Evolutionary conservation across 2,113 vertebrate genomes (phyloP), one percentile per base, ranked within the genome.

Genomic region (Pachycephala philippinensis): DNA sequence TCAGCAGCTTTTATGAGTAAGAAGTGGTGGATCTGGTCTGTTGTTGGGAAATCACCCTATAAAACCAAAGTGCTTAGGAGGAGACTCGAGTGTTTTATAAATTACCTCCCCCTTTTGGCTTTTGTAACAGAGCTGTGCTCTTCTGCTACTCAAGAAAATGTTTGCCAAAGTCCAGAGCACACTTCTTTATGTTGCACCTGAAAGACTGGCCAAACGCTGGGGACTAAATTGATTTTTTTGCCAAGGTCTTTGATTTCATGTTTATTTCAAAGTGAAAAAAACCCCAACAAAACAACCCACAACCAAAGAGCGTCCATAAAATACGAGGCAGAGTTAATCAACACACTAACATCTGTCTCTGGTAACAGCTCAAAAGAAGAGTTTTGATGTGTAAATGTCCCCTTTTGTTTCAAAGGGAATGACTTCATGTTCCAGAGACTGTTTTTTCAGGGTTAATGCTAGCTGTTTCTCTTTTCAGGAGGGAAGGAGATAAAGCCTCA

Each of bases 361-460:
- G 92, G 85, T 93, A 68, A 80, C 12, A 66, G 61, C 63, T 89
- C 33, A 42, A 9, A 94, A 84, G 15, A 61, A 37, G 33, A 82
- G 77, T 92, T 94, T 96, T 96, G 97, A 94, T 92, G 84, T 96
- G 92, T 82, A 79, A 92, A 97, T 94, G 70, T 87, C 45, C 40
- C 49, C 11, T 71, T 90, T 72, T 69, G 63, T 92, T 95, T 91
- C 80, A 89, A 91, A 84, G 54, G 37, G 26, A 84, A 39, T 66
- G 69, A 81, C 50, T 57, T 84, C 3, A 22, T 71, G n/a, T 77
- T 91, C 69, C 77, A 87, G 45, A 92, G 44, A 68, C 17, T 66
- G 49, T 39, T 84, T 89, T 89, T 68, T 50, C 30, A 56, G 16
- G n/a, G 23, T 31, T 81, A 49, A 68, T 7, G 52, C 39, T 68